Percentiles rank a stretch among this genome's conserved stretches.
phyloP scores from a whole-genome alignment of 2,113 vertebrate species.

The Scophthalmus maximus region DNA sequence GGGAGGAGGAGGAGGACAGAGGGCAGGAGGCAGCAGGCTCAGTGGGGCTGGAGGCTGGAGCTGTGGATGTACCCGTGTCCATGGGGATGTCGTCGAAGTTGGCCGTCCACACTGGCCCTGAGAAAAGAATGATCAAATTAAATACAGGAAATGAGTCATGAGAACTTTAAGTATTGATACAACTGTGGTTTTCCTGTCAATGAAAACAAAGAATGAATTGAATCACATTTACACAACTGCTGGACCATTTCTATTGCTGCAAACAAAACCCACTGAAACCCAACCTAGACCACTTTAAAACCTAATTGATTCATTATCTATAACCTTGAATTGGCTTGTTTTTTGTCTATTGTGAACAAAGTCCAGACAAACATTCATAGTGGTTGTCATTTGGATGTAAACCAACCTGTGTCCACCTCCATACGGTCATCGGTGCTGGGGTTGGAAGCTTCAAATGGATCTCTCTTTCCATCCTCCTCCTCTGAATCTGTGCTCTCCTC shows the following conservation, averaged over 20 bases:
- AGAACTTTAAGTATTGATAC: background rate
- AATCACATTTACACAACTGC: background rate
- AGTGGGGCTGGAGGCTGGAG: slow-evolving; percentile 78
- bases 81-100: slow-evolving; percentile 96
- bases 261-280: no score
- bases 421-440: slow-evolving; percentile 91
- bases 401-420: slow-evolving; percentile 93
- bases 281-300: no score
- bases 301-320: no score
- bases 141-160: background rate
- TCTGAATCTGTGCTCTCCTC: slow-evolving; percentile 99
- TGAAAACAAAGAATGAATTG: no score
- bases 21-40: slow-evolving; percentile 63
- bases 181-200: background rate
- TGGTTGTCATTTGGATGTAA: no score
- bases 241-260: background rate
- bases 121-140: background rate
- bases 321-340: no score
- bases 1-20: slow-evolving; percentile 30
- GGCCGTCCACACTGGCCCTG: slow-evolving; percentile 94
- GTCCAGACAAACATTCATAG: no score
- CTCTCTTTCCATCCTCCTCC: slow-evolving; percentile 95
- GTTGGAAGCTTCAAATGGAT: slow-evolving; percentile 87
- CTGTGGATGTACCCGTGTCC: slow-evolving; percentile 89
- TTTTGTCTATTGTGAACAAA: no score